Conservation (phyloP, 2,113 vertebrate genomes). For the Mellivora capensis region DNA sequence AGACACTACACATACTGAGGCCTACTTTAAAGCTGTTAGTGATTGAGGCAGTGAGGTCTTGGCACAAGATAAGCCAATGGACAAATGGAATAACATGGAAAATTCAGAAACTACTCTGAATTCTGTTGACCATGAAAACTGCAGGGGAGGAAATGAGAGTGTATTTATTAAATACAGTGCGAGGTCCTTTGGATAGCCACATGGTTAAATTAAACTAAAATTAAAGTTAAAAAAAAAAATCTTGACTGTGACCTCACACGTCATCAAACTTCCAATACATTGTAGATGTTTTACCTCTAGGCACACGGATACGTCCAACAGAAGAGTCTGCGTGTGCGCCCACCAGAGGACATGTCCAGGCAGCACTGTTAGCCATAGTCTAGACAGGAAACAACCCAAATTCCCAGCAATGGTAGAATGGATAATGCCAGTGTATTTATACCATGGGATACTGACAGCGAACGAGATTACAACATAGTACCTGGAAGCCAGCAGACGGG, state of each 20-base stretch:
- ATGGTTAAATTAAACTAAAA: too few relatives aligned
- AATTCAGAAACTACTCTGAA: not conserved
- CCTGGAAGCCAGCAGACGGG: not conserved
- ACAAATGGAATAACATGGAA: not conserved
- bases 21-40: not conserved
- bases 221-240: not conserved
- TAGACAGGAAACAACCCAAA: not conserved
- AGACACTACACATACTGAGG: not conserved
- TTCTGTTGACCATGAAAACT: not conserved
- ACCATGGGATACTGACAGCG: not conserved
- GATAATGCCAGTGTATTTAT: not conserved
- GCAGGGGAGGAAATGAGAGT: not conserved
- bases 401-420: not conserved
- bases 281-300: not conserved
- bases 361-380: not conserved
- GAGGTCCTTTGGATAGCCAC: not conserved
- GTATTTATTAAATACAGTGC: not conserved
- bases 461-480: not conserved
- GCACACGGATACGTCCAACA: not conserved
- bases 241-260: not conserved
- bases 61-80: not conserved
- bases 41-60: not conserved
- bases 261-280: not conserved
- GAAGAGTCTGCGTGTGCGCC: not conserved
- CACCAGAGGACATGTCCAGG: not conserved